Evolutionary conservation across 64 coral and sea anemone species (phyloP), one percentile per base, ranked within the genome.

Genomic region (Stylophora pistillata): DNA sequence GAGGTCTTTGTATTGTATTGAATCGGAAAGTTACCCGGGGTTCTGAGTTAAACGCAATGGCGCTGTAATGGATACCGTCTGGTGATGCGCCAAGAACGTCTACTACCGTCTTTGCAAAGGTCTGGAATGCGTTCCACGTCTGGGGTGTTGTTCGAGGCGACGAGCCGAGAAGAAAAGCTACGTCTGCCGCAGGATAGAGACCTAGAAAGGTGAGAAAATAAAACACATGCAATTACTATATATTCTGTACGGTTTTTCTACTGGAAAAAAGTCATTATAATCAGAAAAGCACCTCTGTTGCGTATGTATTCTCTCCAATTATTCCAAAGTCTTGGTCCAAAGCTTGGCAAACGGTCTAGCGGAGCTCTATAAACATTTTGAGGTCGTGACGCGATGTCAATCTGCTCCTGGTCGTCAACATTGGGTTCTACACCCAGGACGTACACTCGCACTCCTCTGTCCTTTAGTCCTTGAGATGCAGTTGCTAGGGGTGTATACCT

Each of bases 161-260:
- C 16, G 81, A 76, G 18, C 90, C 90, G 55, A 91, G 47, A 62
- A 91, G 71, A 14, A 91, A 91, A 11, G 81, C 90, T 23, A 91
- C 75, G 54, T 91, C 90, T 74, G 90, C 82, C 41, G 82, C 82
- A 77, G 81, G 90, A 85, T 53, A 53, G n/a, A 74, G 72, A 52
- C 70, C 87, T 89, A 68, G 54, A 56, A 10, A 16, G 21, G 25
- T 66, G 37, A n/a, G 5, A 23, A 25, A 66, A 66, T 18, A 66
- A n/a, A n/a, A n/a, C 9, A 10, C n/a, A 9, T n/a, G n/a, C 7
- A 47, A 7, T 47, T 47, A 7, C 3, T 47, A 47, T 47, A 47
- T 0, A 15, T 16, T 18, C 4, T 75, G 73, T 27, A 18, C 7
- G 72, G 18, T 27, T 63, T 15, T 16, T 63, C 60, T 15, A 20